Evolutionary conservation across 2,797 vertebrate genomes (phyloP), one percentile per base, ranked within the genome.

Genomic region (Lepus oiostolus): DNA sequence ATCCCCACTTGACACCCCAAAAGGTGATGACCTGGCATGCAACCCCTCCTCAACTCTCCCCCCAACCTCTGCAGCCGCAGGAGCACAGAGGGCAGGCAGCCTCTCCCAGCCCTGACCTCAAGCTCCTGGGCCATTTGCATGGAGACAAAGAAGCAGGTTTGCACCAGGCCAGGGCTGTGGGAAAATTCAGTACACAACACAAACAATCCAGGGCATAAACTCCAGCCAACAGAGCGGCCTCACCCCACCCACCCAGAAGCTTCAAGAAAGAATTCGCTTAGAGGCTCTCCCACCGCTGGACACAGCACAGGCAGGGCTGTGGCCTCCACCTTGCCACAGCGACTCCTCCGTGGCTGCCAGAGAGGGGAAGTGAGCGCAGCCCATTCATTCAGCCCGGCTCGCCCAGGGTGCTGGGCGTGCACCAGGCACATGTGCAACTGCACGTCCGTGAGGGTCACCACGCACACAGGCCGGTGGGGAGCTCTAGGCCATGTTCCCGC

Each of bases 151-250:
- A 83, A 79, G 26, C 47, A 72, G 79, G 75, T 86, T 93, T 72
- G 32, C 24, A 16, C 24, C 1, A 52, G 76, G 47, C 30, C 47
- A 86, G 24, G 42, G 52, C 5, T n/a, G 35, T 72, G 16, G 26
- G 81, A 74, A 87, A 91, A 81, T 24, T 42, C 54, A 47, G 35
- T 94, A 95, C 86, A 90, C 92, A 92, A 94, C 96, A 95, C 90
- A 96, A 93, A 88, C 63, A 72, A 77, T 2, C 0, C 0, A 83
- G 42, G 65, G 50, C 58, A 32, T 80, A 88, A 83, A 71, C 76
- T 85, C 88, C 38, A 71, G 74, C 60, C 60, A 71, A 68, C 3
- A 38, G 22, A 85, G 70, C 67, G 28, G 82, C 7, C 47, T 79
- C 47, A 38, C 35, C 32, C 28, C 52, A 30, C 35, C 92, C 42